A percentile compares a stretch with the other conserved stretches of the same genome.
These are phyloP conservation scores for Eupithecia subfuscata DNA, from an alignment of 2,888 invertebrate genomes.

Conservation along the genomic window DNA sequence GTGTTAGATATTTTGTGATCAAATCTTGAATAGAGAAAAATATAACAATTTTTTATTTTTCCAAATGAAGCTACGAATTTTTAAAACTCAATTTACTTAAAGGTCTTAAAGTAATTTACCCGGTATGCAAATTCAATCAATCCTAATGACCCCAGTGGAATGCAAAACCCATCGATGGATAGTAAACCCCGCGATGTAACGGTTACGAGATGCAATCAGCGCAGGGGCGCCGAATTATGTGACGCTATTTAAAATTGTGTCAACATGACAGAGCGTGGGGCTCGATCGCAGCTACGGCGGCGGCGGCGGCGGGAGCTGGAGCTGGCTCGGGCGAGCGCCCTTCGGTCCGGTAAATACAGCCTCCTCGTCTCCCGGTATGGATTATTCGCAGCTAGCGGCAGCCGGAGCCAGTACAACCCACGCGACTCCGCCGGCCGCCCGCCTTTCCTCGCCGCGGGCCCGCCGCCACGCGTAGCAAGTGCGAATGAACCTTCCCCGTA, in stretches of 20 bases:
- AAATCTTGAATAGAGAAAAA: background rate
- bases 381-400: slow-evolving; percentile 76
- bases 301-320: slow-evolving; percentile 63
- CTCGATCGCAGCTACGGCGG: slow-evolving; percentile 52
- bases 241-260: slow-evolving; percentile 80
- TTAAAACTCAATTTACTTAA: slow-evolving; percentile 2
- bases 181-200: slow-evolving; percentile 45
- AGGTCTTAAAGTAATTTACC: slow-evolving; percentile 7
- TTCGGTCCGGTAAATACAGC: slow-evolving; percentile 80
- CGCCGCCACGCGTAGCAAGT: slow-evolving; percentile 54
- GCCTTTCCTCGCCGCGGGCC: slow-evolving; percentile 56
- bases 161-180: slow-evolving; percentile 45
- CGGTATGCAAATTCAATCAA: slow-evolving; percentile 35
- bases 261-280: slow-evolving; percentile 69
- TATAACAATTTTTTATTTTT: background rate
- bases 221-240: slow-evolving; percentile 64
- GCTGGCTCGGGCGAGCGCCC: slow-evolving; percentile 75
- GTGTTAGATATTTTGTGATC: background rate
- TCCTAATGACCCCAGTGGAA: slow-evolving; percentile 42
- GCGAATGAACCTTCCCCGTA: slow-evolving; percentile 59
- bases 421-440: slow-evolving; percentile 70
- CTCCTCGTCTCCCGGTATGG: slow-evolving; percentile 79
- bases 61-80: background rate
- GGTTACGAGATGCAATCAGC: slow-evolving; percentile 59
- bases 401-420: slow-evolving; percentile 76